Evolutionary conservation across 2,797 vertebrate species (phyloP).

Genomic region (Bradypus variegatus): DNA sequence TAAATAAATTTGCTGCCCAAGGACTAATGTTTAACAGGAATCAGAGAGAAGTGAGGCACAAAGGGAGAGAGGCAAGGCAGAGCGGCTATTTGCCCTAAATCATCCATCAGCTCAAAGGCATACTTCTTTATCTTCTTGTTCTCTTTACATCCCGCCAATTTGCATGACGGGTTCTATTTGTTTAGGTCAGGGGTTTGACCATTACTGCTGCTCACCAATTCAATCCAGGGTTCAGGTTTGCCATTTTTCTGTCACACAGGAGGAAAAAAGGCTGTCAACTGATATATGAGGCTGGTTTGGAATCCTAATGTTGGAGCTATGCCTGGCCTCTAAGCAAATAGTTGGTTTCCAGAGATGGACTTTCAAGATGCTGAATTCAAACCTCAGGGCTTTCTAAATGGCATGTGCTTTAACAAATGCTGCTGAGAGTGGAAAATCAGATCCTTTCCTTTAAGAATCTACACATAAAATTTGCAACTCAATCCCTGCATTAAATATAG

Average conservation of each 20-base stretch:
- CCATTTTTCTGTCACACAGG: constrained; percentile 3
- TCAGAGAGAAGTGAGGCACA: neutral
- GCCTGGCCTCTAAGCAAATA: constrained; percentile 56
- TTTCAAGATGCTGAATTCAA: constrained; percentile 47
- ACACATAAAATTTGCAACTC: constrained; percentile 56
- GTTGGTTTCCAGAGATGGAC: constrained; percentile 38
- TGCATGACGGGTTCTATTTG: neutral
- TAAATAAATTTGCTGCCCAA: neutral
- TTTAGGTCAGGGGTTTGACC: neutral
- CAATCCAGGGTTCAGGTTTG: neutral
- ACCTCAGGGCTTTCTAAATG: constrained; percentile 49
- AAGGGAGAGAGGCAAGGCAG: neutral
- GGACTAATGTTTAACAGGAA: neutral
- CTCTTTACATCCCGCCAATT: neutral
- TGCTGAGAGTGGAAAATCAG: constrained; percentile 59
- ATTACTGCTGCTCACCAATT: neutral
- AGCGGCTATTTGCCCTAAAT: neutral
- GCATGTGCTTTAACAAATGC: constrained; percentile 41
- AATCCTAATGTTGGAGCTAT: constrained; percentile 41
- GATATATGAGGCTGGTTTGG: constrained; percentile 47
- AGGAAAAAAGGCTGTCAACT: constrained; percentile 8
- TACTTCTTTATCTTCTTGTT: neutral
- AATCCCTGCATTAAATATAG: constrained; percentile 34
- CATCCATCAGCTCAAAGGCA: neutral
- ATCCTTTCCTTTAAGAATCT: constrained; percentile 57